Base-by-base conservation (phyloP, 1,140 invertebrate species). In the Drosophila oshimai region DNA sequence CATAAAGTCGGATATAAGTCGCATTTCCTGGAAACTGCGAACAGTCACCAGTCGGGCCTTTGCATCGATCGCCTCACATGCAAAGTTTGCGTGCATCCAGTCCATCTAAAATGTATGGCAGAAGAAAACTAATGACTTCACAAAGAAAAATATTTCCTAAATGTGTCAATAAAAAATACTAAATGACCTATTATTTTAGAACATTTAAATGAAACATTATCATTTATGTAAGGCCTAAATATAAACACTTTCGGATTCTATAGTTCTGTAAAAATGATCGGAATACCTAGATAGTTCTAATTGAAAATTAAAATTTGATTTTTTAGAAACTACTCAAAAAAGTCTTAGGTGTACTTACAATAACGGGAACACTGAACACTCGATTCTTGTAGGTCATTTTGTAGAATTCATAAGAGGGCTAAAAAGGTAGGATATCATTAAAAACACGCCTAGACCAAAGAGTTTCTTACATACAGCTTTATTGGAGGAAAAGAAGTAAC, bases 401-500 rank as follows among this genome's bases (percentile, higher is more conserved):
- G 10, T 84, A 84, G 51, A 64, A 78, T 7, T 84, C 79, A 36
- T 77, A 77, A 13, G 69, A 58, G 10, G 79, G 39, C 79, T 84
- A 36, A 58, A 26, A 17, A 4, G 6, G 0, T 1, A 17, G 6
- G 6, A 0, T 1, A 17, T 3, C 10, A 6, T 1, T 13, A 2
- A 18, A 3, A 12, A 7, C 2, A n/a, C n/a, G n/a, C n/a, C n/a
- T n/a, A n/a, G n/a, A n/a, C n/a, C n/a, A 2, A 2, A 13, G n/a
- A 5, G 2, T 6, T 15, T 17, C 9, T 6, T 58, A 76, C 74
- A 7, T 34, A 84, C 79, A 1, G 45, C 37, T 34, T 79, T 84
- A 22, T 78, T 78, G 33, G 79, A 72, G 10, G 79, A 84, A 49
- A 84, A 84, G 18, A 84, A 84, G 13, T 42, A 75, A 17, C 79